Evolutionary conservation across 2,113 vertebrate genomes (phyloP), one percentile per base, ranked within the genome.

Genomic region (Centropus bengalensis): DNA sequence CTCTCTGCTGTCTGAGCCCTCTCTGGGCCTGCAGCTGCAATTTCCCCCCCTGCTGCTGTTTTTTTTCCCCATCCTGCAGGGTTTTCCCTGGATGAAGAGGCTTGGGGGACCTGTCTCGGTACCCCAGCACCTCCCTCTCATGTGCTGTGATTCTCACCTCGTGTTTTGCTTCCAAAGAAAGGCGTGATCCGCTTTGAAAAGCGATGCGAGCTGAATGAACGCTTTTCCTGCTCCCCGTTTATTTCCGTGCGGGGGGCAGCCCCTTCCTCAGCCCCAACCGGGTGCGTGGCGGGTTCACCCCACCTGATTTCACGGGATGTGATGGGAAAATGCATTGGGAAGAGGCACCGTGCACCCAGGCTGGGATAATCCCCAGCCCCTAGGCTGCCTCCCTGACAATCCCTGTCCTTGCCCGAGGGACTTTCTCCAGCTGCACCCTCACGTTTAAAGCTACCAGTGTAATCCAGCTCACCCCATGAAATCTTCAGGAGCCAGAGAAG

Each of bases 231-330:
- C 21, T 54, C 86, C 83, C 68, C 54, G 16, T 88, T 95, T 81
- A 32, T 77, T 83, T 80, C 40, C 80, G 17, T 9, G 49, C 38
- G 8, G 26, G 38, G 40, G 58, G 79, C 64, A 83, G 68, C 47
- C 24, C 12, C 0, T 78, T 71, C 0, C 0, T 51, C 49, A 91
- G 42, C 59, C 68, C 85, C 49, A 45, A 27, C 2, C 1, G 38
- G 77, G 42, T 1, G 1, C 49, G 63, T 0, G 0, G 21, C 1
- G n/a, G 56, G 58, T 71, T 73, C 44, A 20, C 14, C 36, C 36
- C 36, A 36, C 36, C 36, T 36, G 36, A 36, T 36, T 36, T 36
- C 36, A 36, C 36, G 36, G 36, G 36, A 36, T 33, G 59, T 24
- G 77, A 38, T 60, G 59, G 42, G 49, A 54, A 64, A 73, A 73